These are phyloP conservation scores for Amphiduros pacificus DNA, from an alignment of 2,888 invertebrate species.

Conservation along the genomic window DNA sequence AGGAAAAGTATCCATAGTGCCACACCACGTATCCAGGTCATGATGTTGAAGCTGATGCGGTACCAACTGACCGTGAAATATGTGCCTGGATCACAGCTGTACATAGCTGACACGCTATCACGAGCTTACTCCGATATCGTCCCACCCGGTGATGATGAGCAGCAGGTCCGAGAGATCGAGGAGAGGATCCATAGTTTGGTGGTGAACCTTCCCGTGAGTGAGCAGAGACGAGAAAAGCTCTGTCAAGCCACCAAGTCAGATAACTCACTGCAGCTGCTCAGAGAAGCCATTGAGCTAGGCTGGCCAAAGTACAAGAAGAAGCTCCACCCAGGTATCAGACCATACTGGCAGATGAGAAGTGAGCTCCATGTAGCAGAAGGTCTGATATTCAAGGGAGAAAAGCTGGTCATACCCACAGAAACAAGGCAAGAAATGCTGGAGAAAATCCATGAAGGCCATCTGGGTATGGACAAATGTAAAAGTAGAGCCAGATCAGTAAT, in stretches of 20 bases:
- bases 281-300: background rate
- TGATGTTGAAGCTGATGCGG: background rate
- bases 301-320: slow-evolving; percentile 9
- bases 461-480: slow-evolving; percentile 7
- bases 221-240: background rate
- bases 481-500: slow-evolving; percentile 11
- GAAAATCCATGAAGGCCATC: slow-evolving; percentile 13
- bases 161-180: background rate
- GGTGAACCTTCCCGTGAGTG: background rate
- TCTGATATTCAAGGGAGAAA: slow-evolving; percentile 11
- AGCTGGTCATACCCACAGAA: slow-evolving; percentile 12
- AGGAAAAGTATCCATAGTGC: background rate
- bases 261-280: background rate
- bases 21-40: background rate
- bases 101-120: slow-evolving; percentile 1
- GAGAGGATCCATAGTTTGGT: background rate
- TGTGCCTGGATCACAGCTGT: background rate
- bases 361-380: slow-evolving; percentile 11
- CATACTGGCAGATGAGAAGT: slow-evolving; percentile 1
- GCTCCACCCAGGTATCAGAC: background rate
- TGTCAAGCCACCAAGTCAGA: background rate
- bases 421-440: slow-evolving; percentile 16
- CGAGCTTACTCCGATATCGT: no score
- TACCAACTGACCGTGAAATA: background rate
- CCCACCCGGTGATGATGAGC: no score